phyloP scores from a whole-genome alignment of 1,140 invertebrate species.

The Euwallacea fornicatus region DNA sequence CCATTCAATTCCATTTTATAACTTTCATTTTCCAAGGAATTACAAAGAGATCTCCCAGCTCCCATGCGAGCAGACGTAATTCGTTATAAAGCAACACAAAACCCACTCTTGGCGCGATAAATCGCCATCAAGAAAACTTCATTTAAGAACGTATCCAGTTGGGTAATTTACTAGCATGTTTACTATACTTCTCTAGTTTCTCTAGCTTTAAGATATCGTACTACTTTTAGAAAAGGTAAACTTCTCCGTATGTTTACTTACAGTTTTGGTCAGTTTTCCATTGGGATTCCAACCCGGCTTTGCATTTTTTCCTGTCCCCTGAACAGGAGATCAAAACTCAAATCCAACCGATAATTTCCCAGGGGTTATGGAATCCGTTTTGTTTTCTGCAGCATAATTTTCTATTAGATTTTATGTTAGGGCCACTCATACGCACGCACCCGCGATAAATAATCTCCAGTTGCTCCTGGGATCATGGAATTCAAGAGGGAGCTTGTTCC shows the following conservation, averaged over 20 bases:
- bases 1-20: neutral
- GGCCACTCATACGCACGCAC: slow-evolving; percentile 39
- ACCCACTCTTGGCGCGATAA: neutral
- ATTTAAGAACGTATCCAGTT: slow-evolving; percentile 5
- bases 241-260: no score
- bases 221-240: no score
- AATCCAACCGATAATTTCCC: slow-evolving; percentile 37
- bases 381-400: slow-evolving; percentile 36
- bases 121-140: slow-evolving; percentile 4
- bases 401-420: slow-evolving; percentile 37
- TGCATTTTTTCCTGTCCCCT: no score
- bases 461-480: slow-evolving; percentile 34
- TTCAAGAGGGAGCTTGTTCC: slow-evolving; percentile 12
- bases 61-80: slow-evolving; percentile 5
- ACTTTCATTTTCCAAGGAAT: slow-evolving; percentile 1
- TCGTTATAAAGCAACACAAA: slow-evolving; percentile 5
- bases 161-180: neutral
- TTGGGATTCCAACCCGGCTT: no score
- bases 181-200: neutral
- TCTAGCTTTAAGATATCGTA: no score
- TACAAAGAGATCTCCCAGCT: neutral
- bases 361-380: slow-evolving; percentile 27
- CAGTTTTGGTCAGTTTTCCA: no score
- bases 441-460: slow-evolving; percentile 37
- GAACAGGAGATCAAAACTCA: slow-evolving; percentile 15